phyloP scores from a whole-genome alignment of 2,797 vertebrate species.

The Phylloscopus collybita region DNA sequence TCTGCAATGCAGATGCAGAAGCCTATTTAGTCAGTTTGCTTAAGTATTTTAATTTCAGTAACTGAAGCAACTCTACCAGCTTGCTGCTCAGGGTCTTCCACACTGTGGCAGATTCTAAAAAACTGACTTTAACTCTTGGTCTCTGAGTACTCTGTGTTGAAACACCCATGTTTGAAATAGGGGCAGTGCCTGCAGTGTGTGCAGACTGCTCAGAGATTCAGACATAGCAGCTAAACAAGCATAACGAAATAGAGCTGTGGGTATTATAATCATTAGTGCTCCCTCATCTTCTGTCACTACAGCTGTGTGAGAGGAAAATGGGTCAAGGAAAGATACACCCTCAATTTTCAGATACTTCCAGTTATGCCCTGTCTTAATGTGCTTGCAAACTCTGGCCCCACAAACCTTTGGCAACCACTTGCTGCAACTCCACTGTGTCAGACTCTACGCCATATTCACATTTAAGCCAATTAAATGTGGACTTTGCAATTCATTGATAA shows the following conservation, averaged over 20 bases:
- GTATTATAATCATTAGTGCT: neutral
- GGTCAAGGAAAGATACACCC: neutral
- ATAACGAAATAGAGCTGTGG: neutral
- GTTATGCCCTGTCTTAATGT: neutral
- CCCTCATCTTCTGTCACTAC: neutral
- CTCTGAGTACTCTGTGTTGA: neutral
- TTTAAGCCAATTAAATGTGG: neutral
- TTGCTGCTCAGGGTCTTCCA: neutral
- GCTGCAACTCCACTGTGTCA: neutral
- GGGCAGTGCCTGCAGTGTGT: neutral
- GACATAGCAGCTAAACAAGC: neutral
- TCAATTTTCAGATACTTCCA: neutral
- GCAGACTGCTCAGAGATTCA: neutral
- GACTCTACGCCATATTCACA: neutral
- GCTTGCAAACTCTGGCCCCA: neutral
- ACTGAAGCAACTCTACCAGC: neutral
- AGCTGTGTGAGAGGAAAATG: neutral
- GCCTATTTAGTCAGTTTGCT: neutral
- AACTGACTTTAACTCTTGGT: neutral
- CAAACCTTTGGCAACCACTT: neutral
- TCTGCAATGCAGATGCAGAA: slow-evolving; percentile 43
- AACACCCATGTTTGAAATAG: neutral
- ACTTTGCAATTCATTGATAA: neutral
- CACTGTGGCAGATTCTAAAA: neutral
- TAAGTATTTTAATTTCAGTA: neutral